Evolutionary conservation across 2,113 vertebrate species (phyloP).

Genomic region (Xenus cinereus): DNA sequence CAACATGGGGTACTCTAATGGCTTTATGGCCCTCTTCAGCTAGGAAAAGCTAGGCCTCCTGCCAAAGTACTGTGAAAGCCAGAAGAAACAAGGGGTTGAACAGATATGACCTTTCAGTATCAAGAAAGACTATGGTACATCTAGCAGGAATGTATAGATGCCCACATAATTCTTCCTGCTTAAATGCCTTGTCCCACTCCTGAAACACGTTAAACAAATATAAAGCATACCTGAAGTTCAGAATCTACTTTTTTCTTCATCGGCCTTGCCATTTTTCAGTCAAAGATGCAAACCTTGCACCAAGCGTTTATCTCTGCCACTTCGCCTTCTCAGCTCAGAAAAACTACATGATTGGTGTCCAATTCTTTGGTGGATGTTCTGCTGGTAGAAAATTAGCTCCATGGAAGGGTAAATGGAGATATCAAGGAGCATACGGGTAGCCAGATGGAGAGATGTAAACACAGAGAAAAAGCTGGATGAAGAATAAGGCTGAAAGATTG

Average conservation of each 20-base stretch:
- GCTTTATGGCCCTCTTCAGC: neutral
- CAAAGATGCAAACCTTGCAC: neutral
- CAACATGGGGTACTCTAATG: neutral
- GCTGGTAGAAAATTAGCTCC: constrained; percentile 17
- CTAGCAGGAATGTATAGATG: neutral
- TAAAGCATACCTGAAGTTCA: neutral
- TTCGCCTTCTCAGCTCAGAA: neutral
- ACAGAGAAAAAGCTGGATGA: constrained; percentile 36
- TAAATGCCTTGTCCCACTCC: neutral
- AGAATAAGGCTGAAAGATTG: constrained; percentile 44
- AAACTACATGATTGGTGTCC: neutral
- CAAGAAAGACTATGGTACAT: neutral
- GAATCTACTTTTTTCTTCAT: neutral
- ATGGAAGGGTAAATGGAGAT: constrained; percentile 46
- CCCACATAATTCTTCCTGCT: neutral
- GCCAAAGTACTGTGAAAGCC: neutral
- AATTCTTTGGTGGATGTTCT: neutral
- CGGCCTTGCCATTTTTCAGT: neutral
- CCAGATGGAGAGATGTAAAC: constrained; percentile 56
- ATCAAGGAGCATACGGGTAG: constrained; percentile 39
- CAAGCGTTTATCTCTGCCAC: neutral
- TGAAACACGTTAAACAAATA: neutral
- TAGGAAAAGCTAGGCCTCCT: neutral
- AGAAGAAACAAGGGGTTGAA: neutral
- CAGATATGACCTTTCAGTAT: neutral